Percentiles rank a stretch among this genome's conserved stretches.
Evolutionary conservation across 2,113 vertebrate species (phyloP).

Genomic region (Thalassoma bifasciatum): DNA sequence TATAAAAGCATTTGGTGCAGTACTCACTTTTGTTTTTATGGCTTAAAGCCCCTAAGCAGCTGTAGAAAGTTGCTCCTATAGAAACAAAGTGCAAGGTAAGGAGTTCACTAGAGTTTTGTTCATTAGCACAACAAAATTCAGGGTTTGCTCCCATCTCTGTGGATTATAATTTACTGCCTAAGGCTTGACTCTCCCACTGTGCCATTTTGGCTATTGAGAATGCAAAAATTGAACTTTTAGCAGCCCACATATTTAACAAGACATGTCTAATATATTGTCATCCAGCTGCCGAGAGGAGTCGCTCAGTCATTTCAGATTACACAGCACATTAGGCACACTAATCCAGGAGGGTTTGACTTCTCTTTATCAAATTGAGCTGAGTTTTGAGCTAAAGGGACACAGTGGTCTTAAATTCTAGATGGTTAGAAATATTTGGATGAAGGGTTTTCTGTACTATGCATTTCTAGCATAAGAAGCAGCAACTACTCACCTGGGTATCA

Average conservation of each 20-base stretch:
- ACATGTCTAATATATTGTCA: neutral
- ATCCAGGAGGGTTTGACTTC: neutral
- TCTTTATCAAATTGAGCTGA: too few species aligned
- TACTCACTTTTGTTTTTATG: neutral
- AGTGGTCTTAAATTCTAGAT: too few species aligned
- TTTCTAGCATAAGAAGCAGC: neutral
- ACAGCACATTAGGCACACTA: neutral
- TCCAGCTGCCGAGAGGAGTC: neutral
- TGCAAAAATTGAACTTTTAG: neutral
- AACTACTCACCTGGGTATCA: too few species aligned
- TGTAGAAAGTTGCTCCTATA: neutral
- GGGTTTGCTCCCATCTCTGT: conserved; percentile 2
- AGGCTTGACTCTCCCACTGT: neutral
- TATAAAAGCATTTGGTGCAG: neutral
- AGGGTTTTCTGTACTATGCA: neutral
- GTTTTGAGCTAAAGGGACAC: too few species aligned
- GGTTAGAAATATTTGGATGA: too few species aligned
- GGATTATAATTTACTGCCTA: neutral
- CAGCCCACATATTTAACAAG: neutral
- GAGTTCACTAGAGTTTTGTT: neutral
- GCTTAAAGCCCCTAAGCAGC: neutral
- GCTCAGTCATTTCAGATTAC: neutral
- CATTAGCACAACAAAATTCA: conserved; percentile 6
- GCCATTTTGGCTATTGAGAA: conserved; percentile 10
- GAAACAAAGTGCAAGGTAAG: neutral